Evolutionary conservation across 30 jellyfish, hydroid and myxozoan genomes (phyloP).

Genomic region (Aurelia aurita complex sp. Pacific): DNA sequence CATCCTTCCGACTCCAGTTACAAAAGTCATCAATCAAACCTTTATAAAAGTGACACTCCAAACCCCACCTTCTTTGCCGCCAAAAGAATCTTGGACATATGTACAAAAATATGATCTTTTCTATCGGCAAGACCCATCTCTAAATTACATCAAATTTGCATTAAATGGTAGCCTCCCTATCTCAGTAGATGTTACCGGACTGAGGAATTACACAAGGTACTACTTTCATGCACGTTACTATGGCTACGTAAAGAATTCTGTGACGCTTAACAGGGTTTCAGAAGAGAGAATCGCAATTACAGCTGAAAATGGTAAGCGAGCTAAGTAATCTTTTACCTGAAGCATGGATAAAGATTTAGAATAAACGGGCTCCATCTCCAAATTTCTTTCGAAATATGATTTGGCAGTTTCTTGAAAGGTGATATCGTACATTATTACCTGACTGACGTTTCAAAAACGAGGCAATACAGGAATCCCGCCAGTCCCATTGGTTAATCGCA

Average conservation of each 20-base stretch:
- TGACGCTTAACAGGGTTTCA: not conserved
- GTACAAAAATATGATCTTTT: not conserved
- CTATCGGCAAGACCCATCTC: not conserved
- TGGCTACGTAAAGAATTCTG: not conserved
- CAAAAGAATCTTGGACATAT: not conserved
- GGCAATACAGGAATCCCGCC: no score
- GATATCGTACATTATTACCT: no score
- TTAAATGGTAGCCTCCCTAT: slow-evolving; percentile 12
- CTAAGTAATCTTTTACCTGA: not conserved
- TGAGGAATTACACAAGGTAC: not conserved
- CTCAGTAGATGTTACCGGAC: not conserved
- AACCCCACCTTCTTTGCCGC: not conserved
- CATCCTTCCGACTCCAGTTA: not conserved
- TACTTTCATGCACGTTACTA: not conserved
- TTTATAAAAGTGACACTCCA: not conserved
- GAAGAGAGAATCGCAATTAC: not conserved
- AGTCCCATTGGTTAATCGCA: no score
- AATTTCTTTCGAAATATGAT: no score
- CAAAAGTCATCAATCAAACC: not conserved
- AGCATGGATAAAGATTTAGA: no score
- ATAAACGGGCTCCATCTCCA: no score
- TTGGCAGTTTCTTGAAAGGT: no score
- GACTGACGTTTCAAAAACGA: no score
- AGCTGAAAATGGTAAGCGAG: slow-evolving; percentile 18
- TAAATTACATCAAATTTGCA: not conserved